phyloP scores from a whole-genome alignment of 2,888 invertebrate genomes.

The Tenodera sinensis region DNA sequence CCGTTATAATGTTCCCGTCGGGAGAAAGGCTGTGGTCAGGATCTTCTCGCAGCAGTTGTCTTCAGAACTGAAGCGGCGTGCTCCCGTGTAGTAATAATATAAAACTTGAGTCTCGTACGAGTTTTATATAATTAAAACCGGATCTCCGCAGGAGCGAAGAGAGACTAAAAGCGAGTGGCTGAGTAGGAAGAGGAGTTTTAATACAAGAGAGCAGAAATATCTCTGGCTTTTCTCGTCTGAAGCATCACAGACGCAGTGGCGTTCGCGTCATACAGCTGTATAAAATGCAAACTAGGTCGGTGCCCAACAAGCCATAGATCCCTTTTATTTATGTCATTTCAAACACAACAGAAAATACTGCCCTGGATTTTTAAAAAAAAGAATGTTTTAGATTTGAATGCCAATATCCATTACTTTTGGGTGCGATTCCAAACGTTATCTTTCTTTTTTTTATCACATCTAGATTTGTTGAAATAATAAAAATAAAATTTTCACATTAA shows the following conservation, averaged over 20 bases:
- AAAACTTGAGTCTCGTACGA: constrained; percentile 4
- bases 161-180: constrained; percentile 4
- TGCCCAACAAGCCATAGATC: too few species aligned
- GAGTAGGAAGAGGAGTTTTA: not conserved
- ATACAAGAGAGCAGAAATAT: not conserved
- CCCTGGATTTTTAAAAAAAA: too few species aligned
- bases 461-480: too few species aligned
- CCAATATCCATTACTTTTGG: too few species aligned
- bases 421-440: too few species aligned
- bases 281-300: too few species aligned
- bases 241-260: not conserved
- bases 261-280: not conserved
- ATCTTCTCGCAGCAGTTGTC: not conserved
- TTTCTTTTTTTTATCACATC: too few species aligned
- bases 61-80: not conserved
- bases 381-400: too few species aligned
- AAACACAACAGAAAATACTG: too few species aligned
- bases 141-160: not conserved
- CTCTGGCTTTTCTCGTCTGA: not conserved
- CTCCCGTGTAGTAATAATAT: constrained; percentile 5
- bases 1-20: not conserved
- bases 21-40: not conserved
- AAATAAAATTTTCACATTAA: too few species aligned
- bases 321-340: too few species aligned
- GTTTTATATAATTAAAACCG: constrained; percentile 17